phyloP scores from a whole-genome alignment of 2,113 vertebrate species.

The Zosterops japonicus region DNA sequence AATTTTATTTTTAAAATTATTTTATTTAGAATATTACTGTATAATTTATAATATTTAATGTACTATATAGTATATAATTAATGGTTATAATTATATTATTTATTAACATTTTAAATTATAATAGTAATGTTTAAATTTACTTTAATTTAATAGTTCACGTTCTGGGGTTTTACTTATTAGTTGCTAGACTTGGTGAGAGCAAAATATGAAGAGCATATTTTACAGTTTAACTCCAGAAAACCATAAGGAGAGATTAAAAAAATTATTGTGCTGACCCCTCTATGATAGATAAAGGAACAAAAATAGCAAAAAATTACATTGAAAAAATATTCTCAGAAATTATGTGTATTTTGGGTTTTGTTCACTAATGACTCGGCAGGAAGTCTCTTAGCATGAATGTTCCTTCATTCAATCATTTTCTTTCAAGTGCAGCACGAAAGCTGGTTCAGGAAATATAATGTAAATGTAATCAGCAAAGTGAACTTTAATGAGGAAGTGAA shows the following conservation, averaged over 20 bases:
- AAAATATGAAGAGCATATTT: background rate
- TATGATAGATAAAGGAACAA: background rate
- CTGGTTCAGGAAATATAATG: background rate
- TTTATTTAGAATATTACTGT: background rate
- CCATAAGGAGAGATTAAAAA: background rate
- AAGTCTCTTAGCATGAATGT: background rate
- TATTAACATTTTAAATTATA: background rate
- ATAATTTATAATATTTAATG: background rate
- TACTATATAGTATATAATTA: background rate
- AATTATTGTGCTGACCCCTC: background rate
- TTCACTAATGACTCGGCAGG: background rate
- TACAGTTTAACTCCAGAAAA: background rate
- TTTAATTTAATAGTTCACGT: background rate
- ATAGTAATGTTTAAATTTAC: background rate
- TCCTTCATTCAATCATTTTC: background rate
- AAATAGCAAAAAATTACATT: background rate
- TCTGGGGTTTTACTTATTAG: background rate
- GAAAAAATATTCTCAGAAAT: background rate
- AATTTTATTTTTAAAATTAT: background rate
- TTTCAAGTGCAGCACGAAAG: background rate
- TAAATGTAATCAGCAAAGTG: background rate
- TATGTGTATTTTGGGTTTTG: rapidly evolving
- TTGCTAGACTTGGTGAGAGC: background rate
- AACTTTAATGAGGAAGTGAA: slow-evolving; percentile 18
- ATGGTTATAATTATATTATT: background rate